Base-by-base conservation (phyloP, 2,888 invertebrate species). In the Elmis aenea region DNA sequence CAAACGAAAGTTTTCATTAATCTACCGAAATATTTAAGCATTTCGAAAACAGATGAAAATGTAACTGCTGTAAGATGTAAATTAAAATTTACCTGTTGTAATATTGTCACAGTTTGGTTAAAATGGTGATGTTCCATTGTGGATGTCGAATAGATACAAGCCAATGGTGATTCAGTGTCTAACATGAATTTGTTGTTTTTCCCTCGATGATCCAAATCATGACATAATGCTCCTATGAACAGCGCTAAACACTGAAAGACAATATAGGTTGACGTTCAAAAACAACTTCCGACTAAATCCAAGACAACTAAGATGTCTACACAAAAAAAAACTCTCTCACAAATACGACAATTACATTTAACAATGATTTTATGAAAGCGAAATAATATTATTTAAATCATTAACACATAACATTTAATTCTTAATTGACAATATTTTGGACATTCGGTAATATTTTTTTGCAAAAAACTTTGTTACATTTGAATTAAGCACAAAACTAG, bases 91-190 rank as follows among this genome's bases (percentile, higher is more conserved):
- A 81, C 82, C 73, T 83, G 82, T 62, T 89, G 89, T 9, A 90
- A 68, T 48, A 90, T 89, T 8, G 85, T 83, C 14, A 89, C 85
- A 0, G 89, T 88, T 60, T 88, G 89, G 60, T 90, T 89, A 61
- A 89, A 90, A 63, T 90, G 89, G 59, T 90, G 89, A 57, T 90
- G 87, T 59, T 90, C 90, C 73, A 89, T 77, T 0, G 89, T 87
- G 0, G 87, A 87, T 0, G 89, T 90, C 16, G 85, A 81, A 63
- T 90, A 90, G 62, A 91, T 85, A 13, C 84, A 77, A 0, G 89
- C 89, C 20, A 91, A 67, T 0, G 90, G 89, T 1, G 88, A 85
- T 33, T 82, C 83, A 13, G 81, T 85, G 51, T 87, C 85, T 51
- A 82, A 74, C 85, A 89, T 86, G 63, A 87, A 90, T 58, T 85